These are phyloP conservation scores for Misgurnus anguillicaudatus DNA, from an alignment of 2,113 vertebrate genomes.

Conservation along the genomic window DNA sequence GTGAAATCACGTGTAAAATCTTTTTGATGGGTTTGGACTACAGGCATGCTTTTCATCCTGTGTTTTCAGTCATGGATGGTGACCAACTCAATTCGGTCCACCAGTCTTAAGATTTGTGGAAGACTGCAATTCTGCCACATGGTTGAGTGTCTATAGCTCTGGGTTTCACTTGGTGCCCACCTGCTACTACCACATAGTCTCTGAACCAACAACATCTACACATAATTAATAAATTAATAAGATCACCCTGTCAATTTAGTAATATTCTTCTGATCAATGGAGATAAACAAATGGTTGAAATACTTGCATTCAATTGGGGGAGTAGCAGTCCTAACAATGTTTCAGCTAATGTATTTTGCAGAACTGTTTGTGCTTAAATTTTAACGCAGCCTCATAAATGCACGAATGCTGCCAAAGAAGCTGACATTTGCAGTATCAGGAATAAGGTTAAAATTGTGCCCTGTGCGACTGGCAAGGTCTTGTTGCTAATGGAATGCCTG, in stretches of 20 bases:
- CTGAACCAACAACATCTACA: too few species aligned
- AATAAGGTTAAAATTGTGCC: constrained; percentile 3
- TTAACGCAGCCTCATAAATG: not conserved
- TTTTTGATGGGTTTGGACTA: constrained; percentile 63
- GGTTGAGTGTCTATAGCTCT: constrained; percentile 40
- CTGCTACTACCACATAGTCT: too few species aligned
- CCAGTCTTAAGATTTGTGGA: constrained; percentile 57
- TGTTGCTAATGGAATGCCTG: constrained; percentile 16
- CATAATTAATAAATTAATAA: too few species aligned
- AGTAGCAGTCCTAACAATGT: not conserved
- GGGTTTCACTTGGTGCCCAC: too few species aligned
- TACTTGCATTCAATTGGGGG: not conserved
- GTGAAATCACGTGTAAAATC: constrained; percentile 78
- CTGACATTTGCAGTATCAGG: not conserved
- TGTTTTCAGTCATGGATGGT: constrained; percentile 63
- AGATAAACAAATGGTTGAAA: not conserved
- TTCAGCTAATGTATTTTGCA: not conserved
- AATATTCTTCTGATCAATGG: not conserved
- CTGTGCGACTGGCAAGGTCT: constrained; percentile 4
- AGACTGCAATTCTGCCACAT: constrained; percentile 59
- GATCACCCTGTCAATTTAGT: too few species aligned
- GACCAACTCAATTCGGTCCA: constrained; percentile 58
- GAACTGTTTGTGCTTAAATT: not conserved
- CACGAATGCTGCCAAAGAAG: constrained; percentile 4
- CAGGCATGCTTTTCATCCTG: constrained; percentile 49